Base-by-base conservation (phyloP, 2,113 vertebrate species). In the Chloropsis cyanopogon region DNA sequence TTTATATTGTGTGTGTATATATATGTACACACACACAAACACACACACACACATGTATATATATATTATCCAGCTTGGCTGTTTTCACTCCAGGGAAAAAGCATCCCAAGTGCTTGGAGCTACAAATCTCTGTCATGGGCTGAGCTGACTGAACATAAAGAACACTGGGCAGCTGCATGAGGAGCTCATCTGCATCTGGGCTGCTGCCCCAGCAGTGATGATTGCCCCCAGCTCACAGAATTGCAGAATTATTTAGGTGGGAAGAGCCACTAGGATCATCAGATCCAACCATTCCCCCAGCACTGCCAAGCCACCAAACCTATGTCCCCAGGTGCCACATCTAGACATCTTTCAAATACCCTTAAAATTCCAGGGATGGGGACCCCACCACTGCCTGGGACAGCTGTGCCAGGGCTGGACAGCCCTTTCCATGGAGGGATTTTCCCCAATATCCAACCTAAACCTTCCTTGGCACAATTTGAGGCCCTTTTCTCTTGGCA, bases 341-440 rank as follows among this genome's bases (percentile, higher is more conserved):
- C 5, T 5, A n/a, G 12, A 29, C 1, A 4, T 41, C 21, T 37
- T 56, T 49, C 42, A 64, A 64, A 63, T 41, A n/a, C 26, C n/a
- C 15, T 50, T 70, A 60, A 29, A 82, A 71, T 53, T 13, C 9
- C 42, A 71, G 35, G 5, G 16, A 35, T 26, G 14, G 6, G 16
- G 4, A 25, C 20, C 13, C 23, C 29, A 63, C 10, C 9, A 2
- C 24, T 64, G 50, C 35, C 16, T 24, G 64, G 57, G 35, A 41
- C 11, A 63, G 49, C 35, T 39, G 2, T 53, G 56, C 12, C 47
- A 47, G 41, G 24, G 3, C 9, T 42, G 29, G 20, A 31, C 24
- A 63, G 0, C 2, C 4, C 6, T 49, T 35, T 57, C 17, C 37
- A 4, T 1, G 2, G 10, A 25, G 14, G 5, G 8, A 56, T 72